These are phyloP conservation scores for Diachasmimorpha longicaudata DNA, from an alignment of 1,140 invertebrate species.

Conservation along the genomic window DNA sequence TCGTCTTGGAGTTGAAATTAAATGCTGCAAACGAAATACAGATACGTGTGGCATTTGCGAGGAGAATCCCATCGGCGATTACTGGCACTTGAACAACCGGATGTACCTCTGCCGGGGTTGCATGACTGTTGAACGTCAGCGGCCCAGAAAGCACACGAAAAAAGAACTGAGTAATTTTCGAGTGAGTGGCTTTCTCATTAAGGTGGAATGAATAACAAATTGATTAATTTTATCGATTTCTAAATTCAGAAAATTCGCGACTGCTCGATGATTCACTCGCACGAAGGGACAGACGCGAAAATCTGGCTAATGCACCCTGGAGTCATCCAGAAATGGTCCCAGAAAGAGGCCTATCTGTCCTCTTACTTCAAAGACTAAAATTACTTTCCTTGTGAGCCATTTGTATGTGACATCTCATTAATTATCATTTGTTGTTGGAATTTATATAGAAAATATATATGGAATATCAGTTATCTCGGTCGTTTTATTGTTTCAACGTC, in stretches of 20 bases:
- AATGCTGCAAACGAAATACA: conserved; percentile 47
- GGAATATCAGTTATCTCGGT: neutral
- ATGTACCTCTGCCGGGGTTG: conserved; percentile 49
- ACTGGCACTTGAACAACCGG: conserved; percentile 52
- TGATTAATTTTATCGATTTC: conserved; percentile 12
- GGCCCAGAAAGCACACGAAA: conserved; percentile 34
- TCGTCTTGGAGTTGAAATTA: conserved; percentile 48
- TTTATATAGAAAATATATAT: conserved; percentile 10
- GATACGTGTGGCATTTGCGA: conserved; percentile 49
- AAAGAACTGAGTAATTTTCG: conserved; percentile 40
- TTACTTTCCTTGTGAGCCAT: conserved; percentile 11
- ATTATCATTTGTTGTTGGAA: conserved; percentile 4
- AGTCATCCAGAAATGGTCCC: conserved; percentile 40
- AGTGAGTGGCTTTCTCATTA: conserved; percentile 35
- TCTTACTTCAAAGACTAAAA: conserved; percentile 43
- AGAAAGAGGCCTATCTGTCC: conserved; percentile 51
- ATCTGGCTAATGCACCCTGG: conserved; percentile 49
- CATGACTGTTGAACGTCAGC: conserved; percentile 39
- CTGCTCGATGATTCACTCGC: conserved; percentile 51
- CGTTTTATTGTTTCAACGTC: conserved; percentile 28
- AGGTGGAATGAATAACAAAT: too few species aligned
- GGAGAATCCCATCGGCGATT: conserved; percentile 46
- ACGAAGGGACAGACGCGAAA: conserved; percentile 51
- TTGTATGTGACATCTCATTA: conserved; percentile 12
- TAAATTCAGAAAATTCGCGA: conserved; percentile 52